These are phyloP conservation scores for Geococcyx californianus DNA, from an alignment of 2,113 vertebrate genomes.

Conservation along the genomic window DNA sequence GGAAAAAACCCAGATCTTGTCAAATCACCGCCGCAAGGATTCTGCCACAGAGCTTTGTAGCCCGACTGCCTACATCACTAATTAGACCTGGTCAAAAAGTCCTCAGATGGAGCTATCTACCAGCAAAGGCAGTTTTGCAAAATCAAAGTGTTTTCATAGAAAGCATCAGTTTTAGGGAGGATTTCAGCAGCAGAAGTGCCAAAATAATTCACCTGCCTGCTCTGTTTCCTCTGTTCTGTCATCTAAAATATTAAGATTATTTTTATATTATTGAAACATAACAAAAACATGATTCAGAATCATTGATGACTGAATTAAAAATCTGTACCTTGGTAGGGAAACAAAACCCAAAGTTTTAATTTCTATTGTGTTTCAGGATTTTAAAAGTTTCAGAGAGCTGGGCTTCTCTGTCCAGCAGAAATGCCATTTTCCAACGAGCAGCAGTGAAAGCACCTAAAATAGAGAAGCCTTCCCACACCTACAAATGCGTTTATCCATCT, in stretches of 20 bases:
- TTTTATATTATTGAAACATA: not conserved
- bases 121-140: constrained; percentile 1
- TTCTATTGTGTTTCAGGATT: not conserved
- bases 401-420: not conserved
- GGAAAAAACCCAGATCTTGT: not conserved
- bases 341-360: not conserved
- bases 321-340: not conserved
- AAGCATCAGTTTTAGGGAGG: not conserved
- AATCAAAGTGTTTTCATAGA: constrained; percentile 4
- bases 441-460: not conserved
- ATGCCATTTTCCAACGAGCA: not conserved
- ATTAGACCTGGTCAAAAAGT: constrained; percentile 21
- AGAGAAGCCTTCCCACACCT: not conserved
- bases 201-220: constrained; percentile 11
- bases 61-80: not conserved
- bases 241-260: not conserved
- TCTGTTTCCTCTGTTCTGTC: constrained; percentile 19
- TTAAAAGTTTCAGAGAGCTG: not conserved
- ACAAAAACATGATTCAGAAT: constrained; percentile 13
- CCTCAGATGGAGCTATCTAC: not conserved
- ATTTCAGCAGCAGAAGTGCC: not conserved
- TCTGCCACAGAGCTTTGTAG: not conserved
- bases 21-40: not conserved
- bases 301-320: not conserved
- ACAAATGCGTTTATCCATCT: not conserved